Evolutionary conservation across 2,113 vertebrate species (phyloP).

Genomic region (Montifringilla adamsi): DNA sequence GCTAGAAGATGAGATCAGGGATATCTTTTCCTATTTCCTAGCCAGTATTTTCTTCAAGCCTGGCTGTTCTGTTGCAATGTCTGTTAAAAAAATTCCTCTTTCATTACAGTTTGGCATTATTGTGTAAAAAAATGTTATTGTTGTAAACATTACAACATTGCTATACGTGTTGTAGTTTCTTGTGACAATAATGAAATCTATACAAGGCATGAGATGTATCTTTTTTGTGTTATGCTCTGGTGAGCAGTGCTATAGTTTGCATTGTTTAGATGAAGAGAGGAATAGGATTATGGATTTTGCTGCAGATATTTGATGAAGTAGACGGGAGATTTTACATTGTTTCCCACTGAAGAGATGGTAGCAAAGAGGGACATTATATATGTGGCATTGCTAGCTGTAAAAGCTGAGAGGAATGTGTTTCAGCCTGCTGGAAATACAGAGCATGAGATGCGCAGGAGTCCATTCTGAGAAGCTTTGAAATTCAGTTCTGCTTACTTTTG

Average conservation of each 20-base stretch:
- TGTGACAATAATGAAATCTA: not conserved
- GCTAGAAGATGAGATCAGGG: not conserved
- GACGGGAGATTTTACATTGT: not conserved
- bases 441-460: not conserved
- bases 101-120: not conserved
- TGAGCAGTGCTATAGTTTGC: not conserved
- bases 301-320: not conserved
- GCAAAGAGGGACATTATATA: not conserved
- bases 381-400: not conserved
- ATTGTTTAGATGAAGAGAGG: not conserved
- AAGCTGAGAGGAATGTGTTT: not conserved
- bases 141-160: not conserved
- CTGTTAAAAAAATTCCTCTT: not conserved
- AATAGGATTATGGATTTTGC: not conserved
- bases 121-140: not conserved
- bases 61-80: not conserved
- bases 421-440: not conserved
- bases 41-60: not conserved
- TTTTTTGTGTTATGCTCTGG: not conserved
- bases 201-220: not conserved
- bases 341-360: not conserved
- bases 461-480: not conserved
- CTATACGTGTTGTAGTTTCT: fast-evolving
- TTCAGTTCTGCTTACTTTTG: not conserved
- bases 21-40: not conserved